Evolutionary conservation across 1,140 invertebrate species (phyloP).

Genomic region (Leptinotarsa defecta): DNA sequence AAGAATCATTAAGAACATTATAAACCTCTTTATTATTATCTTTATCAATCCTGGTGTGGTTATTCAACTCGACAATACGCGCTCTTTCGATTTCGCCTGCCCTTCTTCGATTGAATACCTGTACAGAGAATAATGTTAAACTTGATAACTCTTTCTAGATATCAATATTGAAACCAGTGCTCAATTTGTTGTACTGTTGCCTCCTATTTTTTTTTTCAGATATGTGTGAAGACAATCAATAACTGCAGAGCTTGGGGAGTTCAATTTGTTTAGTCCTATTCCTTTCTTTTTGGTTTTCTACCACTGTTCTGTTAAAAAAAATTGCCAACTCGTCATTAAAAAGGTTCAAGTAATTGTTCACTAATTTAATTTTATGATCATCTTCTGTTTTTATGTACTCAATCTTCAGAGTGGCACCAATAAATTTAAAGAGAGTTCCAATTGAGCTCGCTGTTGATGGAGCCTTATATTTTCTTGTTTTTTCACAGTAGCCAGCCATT

Average conservation of each 20-base stretch:
- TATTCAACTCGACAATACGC: neutral
- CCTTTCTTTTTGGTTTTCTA: slow-evolving; percentile 7
- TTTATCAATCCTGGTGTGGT: neutral
- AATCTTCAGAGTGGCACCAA: neutral
- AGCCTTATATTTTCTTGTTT: slow-evolving; percentile 16
- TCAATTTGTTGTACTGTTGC: neutral
- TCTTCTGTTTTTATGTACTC: slow-evolving; percentile 21
- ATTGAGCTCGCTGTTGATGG: neutral
- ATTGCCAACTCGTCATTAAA: neutral
- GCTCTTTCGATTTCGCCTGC: slow-evolving; percentile 13
- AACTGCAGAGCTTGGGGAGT: neutral
- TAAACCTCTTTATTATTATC: neutral
- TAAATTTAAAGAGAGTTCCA: slow-evolving; percentile 2
- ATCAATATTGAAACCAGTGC: slow-evolving; percentile 1
- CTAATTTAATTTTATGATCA: neutral
- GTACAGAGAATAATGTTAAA: neutral
- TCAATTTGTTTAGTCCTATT: slow-evolving; percentile 11
- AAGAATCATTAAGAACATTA: neutral
- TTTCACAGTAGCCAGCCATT: neutral
- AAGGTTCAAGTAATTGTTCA: neutral
- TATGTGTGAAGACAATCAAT: neutral
- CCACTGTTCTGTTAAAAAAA: slow-evolving; percentile 17
- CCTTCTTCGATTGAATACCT: slow-evolving; percentile 17
- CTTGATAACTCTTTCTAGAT: neutral
- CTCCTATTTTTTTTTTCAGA: neutral